A percentile compares a stretch with the other conserved stretches of the same genome.
Conservation (phyloP, 2,888 invertebrate species). For the Heliconius hortense region DNA sequence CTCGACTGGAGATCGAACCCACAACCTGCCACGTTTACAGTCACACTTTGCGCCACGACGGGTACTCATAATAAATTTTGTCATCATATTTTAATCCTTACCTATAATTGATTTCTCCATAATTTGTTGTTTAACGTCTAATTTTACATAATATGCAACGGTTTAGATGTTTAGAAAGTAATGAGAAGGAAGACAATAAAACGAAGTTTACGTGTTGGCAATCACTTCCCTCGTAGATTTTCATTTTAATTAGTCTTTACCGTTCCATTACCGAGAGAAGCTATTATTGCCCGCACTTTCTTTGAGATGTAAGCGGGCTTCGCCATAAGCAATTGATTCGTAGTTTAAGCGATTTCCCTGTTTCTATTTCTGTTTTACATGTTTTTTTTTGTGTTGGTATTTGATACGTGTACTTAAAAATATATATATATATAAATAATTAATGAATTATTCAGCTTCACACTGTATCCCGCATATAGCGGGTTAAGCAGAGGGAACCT, state of each 20-base stretch:
- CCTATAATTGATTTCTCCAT: conserved; percentile 21
- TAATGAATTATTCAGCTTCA: too few relatives aligned
- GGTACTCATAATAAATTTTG: too few relatives aligned
- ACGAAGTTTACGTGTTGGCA: conserved; percentile 39
- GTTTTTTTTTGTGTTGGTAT: not conserved
- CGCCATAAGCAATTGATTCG: conserved; percentile 15
- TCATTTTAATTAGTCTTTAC: conserved; percentile 44
- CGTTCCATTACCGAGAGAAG: conserved; percentile 31
- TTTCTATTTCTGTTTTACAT: conserved; percentile 12
- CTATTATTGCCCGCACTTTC: conserved; percentile 31
- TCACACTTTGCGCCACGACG: too few relatives aligned
- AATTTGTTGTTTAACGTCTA: conserved; percentile 21
- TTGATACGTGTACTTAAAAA: not conserved
- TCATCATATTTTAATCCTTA: conserved; percentile 1
- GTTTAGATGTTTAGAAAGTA: conserved; percentile 41
- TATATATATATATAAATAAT: too few relatives aligned
- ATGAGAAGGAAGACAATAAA: conserved; percentile 41
- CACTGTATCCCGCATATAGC: too few relatives aligned
- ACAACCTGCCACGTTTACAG: too few relatives aligned
- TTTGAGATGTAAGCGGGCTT: conserved; percentile 24
- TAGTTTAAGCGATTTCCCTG: not conserved
- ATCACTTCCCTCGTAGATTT: conserved; percentile 44
- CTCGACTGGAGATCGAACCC: too few relatives aligned
- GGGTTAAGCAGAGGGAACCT: too few relatives aligned
- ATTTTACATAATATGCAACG: conserved; percentile 30